Percentiles rank a stretch among this genome's conserved stretches.
Conservation (phyloP, 2,888 invertebrate genomes). For the Morpho achilles region DNA sequence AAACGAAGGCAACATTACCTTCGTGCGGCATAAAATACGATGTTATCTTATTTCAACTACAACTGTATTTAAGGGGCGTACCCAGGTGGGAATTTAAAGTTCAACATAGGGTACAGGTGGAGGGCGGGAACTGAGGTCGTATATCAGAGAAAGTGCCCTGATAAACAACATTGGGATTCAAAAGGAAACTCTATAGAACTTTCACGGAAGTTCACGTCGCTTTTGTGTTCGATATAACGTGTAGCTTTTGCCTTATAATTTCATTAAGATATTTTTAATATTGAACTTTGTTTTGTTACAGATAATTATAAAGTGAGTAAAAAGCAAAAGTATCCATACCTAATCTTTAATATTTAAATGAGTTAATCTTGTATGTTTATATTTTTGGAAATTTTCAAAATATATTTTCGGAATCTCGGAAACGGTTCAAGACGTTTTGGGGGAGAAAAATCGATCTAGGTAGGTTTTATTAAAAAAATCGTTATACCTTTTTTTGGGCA, state of each 20-base stretch:
- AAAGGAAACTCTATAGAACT: slow-evolving; percentile 15
- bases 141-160: slow-evolving; percentile 63
- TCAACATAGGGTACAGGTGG: slow-evolving; percentile 61
- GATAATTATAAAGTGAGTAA: no score
- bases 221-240: slow-evolving; percentile 4
- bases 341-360: no score
- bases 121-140: slow-evolving; percentile 59
- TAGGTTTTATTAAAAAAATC: no score
- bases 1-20: slow-evolving; percentile 17
- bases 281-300: not conserved
- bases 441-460: no score
- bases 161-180: slow-evolving; percentile 50
- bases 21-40: slow-evolving; percentile 42
- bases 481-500: no score
- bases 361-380: no score
- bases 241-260: slow-evolving; percentile 1
- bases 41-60: slow-evolving; percentile 64
- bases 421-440: no score
- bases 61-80: slow-evolving; percentile 69
- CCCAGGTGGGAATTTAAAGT: slow-evolving; percentile 73
- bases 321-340: no score
- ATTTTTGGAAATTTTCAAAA: no score
- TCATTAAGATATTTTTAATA: not conserved
- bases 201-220: slow-evolving; percentile 6
- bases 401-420: no score